These are phyloP conservation scores for Alligator sinensis DNA, from an alignment of 2,113 vertebrate genomes.

Conservation along the genomic window DNA sequence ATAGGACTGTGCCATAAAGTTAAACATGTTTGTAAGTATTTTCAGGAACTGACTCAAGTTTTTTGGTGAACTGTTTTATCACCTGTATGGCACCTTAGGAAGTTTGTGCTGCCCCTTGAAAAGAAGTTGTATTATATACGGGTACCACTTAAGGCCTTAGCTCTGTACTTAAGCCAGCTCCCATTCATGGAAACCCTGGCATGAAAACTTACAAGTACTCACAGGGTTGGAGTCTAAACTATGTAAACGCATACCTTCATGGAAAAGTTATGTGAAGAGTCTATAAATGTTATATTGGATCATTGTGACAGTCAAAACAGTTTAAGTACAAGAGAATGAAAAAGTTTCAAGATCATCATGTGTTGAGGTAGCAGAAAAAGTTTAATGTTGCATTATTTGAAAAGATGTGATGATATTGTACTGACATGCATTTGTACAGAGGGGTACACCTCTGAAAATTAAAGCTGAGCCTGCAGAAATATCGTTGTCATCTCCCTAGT, in stretches of 20 bases:
- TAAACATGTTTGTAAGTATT: neutral
- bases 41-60: neutral
- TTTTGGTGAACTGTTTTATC: accelerated
- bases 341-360: neutral
- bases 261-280: neutral
- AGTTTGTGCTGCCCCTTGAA: accelerated
- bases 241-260: accelerated
- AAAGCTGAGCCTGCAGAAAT: neutral
- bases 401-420: neutral
- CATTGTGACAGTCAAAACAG: neutral
- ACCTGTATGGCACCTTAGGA: neutral
- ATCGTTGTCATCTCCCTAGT: neutral
- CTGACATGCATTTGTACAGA: conserved; percentile 23
- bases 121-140: neutral
- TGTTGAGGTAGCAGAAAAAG: neutral
- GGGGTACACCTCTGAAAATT: neutral
- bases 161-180: neutral
- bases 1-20: neutral
- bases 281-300: neutral
- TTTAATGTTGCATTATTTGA: neutral
- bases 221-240: neutral
- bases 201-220: neutral
- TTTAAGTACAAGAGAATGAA: neutral
- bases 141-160: neutral
- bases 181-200: neutral